A percentile compares a stretch with the other conserved stretches of the same genome.
phyloP scores from a whole-genome alignment of 1,140 invertebrate species.

The Lasioglossum baleicum region DNA sequence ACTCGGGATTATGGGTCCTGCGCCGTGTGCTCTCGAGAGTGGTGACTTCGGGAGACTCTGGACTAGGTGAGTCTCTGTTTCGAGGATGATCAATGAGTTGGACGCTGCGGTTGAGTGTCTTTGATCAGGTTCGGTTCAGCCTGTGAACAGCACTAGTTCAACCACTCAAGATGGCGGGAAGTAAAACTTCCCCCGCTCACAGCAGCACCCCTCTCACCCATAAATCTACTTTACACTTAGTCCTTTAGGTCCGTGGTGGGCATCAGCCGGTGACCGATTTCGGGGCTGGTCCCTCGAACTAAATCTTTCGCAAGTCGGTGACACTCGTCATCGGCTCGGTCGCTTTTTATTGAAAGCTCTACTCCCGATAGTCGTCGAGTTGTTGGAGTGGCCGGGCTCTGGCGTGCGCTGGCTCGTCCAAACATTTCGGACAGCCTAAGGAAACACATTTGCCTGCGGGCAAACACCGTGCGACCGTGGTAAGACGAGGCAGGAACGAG shows the following conservation, averaged over 20 bases:
- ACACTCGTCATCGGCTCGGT: not conserved
- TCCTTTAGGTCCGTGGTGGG: too few species aligned
- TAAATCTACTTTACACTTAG: too few species aligned
- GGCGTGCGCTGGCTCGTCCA: conserved; percentile 65
- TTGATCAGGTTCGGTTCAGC: too few species aligned
- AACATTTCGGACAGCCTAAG: conserved; percentile 77
- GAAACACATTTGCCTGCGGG: conserved; percentile 79
- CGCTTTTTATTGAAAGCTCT: conserved; percentile 21
- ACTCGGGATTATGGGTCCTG: conserved; percentile 8
- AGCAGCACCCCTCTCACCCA: too few species aligned
- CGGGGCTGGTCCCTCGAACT: too few species aligned
- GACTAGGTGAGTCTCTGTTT: not conserved
- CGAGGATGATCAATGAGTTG: not conserved
- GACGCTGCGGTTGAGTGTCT: too few species aligned
- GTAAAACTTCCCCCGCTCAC: too few species aligned
- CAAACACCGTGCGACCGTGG: conserved; percentile 63
- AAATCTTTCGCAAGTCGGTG: not conserved
- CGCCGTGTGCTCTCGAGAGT: not conserved
- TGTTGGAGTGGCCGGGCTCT: conserved; percentile 56
- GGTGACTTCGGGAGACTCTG: too few species aligned
- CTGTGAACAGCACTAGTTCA: too few species aligned
- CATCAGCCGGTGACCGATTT: too few species aligned
- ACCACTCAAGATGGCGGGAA: too few species aligned
- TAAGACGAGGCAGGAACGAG: conserved; percentile 23
- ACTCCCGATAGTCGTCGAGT: conserved; percentile 49